Evolutionary conservation across 2,113 vertebrate genomes (phyloP).

Genomic region (Arenaria interpres): DNA sequence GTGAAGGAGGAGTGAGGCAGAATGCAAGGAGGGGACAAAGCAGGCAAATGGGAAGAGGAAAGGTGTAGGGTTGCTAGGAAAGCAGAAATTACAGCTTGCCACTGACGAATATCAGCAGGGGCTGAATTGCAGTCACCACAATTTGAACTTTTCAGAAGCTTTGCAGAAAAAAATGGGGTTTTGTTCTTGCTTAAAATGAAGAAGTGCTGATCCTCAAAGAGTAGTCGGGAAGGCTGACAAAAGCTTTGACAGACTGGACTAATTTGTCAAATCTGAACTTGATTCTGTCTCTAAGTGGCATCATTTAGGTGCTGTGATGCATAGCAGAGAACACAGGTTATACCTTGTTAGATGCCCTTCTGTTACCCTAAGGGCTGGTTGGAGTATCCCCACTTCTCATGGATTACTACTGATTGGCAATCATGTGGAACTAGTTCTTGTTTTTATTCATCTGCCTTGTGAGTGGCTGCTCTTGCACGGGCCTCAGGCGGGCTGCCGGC

Average conservation of each 20-base stretch:
- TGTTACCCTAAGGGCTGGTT: neutral
- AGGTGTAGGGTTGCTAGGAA: neutral
- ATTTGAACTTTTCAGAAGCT: neutral
- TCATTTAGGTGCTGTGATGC: neutral
- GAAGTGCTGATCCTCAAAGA: neutral
- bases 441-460: fast-evolving
- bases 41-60: neutral
- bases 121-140: neutral
- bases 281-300: neutral
- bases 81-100: neutral
- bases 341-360: neutral
- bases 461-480: fast-evolving
- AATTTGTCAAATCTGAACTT: neutral
- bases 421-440: neutral
- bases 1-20: neutral
- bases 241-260: neutral
- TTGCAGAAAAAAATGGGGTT: neutral
- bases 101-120: neutral
- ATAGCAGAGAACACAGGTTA: neutral
- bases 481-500: neutral
- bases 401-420: neutral
- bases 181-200: neutral
- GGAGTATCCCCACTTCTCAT: neutral
- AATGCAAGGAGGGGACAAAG: neutral
- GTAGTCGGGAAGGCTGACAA: neutral